Conservation (phyloP, 2,113 vertebrate species). For the Chamaea fasciata region DNA sequence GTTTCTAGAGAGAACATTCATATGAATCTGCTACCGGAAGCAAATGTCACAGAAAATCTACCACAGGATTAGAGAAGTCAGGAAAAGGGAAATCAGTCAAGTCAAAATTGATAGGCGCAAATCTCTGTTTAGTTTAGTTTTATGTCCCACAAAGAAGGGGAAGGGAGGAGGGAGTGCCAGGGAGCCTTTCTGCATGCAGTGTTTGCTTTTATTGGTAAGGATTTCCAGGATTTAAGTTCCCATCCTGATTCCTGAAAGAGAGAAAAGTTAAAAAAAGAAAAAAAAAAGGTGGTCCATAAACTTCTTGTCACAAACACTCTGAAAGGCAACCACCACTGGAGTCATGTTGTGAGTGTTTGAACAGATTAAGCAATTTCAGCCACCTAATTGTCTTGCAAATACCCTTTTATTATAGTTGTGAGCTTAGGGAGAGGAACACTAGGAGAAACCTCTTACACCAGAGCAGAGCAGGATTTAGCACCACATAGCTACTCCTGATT, state of each 20-base stretch:
- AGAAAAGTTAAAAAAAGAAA: background rate
- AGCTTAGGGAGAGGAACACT: background rate
- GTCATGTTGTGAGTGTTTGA: background rate
- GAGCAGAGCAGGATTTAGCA: background rate
- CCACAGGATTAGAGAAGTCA: conserved; percentile 47
- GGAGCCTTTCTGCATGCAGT: background rate
- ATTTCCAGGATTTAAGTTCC: conserved; percentile 23
- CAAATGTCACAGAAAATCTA: conserved; percentile 37
- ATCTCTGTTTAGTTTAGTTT: conserved; percentile 31
- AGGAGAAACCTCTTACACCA: background rate
- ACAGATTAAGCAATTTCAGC: background rate
- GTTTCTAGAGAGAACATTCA: background rate
- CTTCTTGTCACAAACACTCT: background rate
- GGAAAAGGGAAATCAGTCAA: conserved; percentile 51
- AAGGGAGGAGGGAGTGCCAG: background rate
- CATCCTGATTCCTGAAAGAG: background rate
- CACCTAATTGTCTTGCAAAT: background rate
- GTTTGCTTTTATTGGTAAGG: background rate
- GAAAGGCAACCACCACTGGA: background rate
- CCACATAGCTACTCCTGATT: background rate
- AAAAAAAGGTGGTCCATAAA: background rate
- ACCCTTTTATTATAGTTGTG: background rate
- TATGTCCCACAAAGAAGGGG: background rate
- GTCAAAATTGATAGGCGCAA: conserved; percentile 42
- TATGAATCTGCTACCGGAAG: conserved; percentile 29